These are phyloP conservation scores for Centrocercus urophasianus DNA, from an alignment of 2,113 vertebrate genomes.

Conservation along the genomic window DNA sequence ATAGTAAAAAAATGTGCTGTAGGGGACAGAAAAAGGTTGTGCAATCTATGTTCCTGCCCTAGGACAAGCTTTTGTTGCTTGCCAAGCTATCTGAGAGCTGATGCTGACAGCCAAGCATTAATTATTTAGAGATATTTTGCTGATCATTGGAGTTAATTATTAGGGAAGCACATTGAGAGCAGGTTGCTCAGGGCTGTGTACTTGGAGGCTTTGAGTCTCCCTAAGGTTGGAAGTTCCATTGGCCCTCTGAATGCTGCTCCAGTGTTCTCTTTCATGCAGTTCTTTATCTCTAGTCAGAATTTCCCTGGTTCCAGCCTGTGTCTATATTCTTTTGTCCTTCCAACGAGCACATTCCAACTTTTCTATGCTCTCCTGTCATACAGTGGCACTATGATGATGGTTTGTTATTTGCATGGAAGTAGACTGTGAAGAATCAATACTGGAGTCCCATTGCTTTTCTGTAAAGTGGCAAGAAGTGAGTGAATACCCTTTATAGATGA, in stretches of 20 bases:
- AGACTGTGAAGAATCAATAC: neutral
- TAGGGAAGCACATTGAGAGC: neutral
- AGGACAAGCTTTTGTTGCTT: neutral
- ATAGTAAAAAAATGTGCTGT: neutral
- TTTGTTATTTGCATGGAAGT: neutral
- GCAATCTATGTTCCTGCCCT: neutral
- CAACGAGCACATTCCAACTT: neutral
- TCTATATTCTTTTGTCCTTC: neutral
- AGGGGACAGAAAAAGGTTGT: neutral
- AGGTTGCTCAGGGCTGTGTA: neutral
- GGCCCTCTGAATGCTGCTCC: neutral
- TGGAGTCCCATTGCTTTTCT: neutral
- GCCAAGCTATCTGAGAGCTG: neutral
- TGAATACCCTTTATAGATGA: neutral
- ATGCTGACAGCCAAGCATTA: neutral
- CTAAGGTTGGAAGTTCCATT: neutral
- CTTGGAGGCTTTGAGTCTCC: neutral
- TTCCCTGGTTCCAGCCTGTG: neutral
- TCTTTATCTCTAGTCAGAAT: neutral
- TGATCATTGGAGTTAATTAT: neutral
- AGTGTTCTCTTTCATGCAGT: neutral
- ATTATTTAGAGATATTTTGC: neutral
- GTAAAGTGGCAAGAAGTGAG: neutral
- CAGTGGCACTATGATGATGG: neutral
- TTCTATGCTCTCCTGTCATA: neutral